Percentiles rank a stretch among this genome's conserved stretches.
These are phyloP conservation scores for Drosophila ficusphila DNA, from an alignment of 1,140 invertebrate genomes.

Conservation along the genomic window DNA sequence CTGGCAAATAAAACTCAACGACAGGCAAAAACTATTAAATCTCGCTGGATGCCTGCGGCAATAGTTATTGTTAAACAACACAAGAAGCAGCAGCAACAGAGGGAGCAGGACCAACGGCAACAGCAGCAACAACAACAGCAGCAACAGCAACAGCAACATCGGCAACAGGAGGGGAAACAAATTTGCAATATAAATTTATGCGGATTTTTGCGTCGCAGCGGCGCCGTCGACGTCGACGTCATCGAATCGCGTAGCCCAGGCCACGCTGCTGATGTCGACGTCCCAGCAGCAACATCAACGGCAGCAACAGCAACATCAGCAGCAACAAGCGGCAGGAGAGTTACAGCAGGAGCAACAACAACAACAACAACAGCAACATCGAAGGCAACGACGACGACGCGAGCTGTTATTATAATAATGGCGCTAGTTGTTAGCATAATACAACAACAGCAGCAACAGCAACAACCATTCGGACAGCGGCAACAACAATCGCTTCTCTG, in stretches of 20 bases:
- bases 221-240: conserved; percentile 50
- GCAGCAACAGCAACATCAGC: conserved; percentile 13
- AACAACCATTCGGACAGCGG: conserved; percentile 28
- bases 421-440: conserved; percentile 76
- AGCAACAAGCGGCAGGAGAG: too few species aligned
- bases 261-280: conserved; percentile 36
- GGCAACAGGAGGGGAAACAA: conserved; percentile 30
- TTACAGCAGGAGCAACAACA: conserved; percentile 7
- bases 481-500: conserved; percentile 49
- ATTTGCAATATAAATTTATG: conserved; percentile 66
- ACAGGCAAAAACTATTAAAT: conserved; percentile 59
- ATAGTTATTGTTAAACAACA: conserved; percentile 63
- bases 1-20: conserved; percentile 57
- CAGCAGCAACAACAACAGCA: conserved; percentile 16
- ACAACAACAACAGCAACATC: conserved; percentile 8
- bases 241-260: conserved; percentile 42
- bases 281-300: conserved; percentile 14
- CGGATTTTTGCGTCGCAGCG: conserved; percentile 47
- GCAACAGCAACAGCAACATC: conserved; percentile 4
- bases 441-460: conserved; percentile 65
- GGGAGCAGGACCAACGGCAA: conserved; percentile 18
- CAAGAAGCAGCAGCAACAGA: conserved; percentile 33
- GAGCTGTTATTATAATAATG: conserved; percentile 71
- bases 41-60: conserved; percentile 69
- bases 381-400: conserved; percentile 25